Evolutionary conservation across 1,140 invertebrate species (phyloP).

Genomic region (Drosophila dunni): DNA sequence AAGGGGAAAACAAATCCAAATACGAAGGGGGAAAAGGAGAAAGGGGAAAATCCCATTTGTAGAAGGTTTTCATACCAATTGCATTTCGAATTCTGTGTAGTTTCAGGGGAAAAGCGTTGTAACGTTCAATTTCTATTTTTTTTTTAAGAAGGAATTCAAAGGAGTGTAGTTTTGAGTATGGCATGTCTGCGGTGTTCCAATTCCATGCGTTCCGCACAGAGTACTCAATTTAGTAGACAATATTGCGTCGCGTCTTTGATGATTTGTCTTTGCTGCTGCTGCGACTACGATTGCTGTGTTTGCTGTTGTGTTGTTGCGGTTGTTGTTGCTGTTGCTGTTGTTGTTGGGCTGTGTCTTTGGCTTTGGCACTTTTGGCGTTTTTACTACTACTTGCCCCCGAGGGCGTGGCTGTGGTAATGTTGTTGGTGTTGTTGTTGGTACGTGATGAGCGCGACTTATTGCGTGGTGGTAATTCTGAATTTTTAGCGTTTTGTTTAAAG

Average conservation of each 20-base stretch:
- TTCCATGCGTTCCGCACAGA: slow-evolving; percentile 15
- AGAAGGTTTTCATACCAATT: slow-evolving; percentile 74
- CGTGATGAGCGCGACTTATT: slow-evolving; percentile 84
- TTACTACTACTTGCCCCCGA: slow-evolving; percentile 63
- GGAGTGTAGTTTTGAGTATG: slow-evolving; percentile 49
- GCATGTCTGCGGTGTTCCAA: slow-evolving; percentile 43
- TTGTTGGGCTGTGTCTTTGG: slow-evolving; percentile 64
- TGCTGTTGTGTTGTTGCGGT: slow-evolving; percentile 49
- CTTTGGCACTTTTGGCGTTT: slow-evolving; percentile 70
- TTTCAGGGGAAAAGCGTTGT: slow-evolving; percentile 29
- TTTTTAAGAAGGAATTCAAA: not conserved
- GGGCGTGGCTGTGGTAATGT: slow-evolving; percentile 65
- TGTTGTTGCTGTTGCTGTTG: slow-evolving; percentile 58
- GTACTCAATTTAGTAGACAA: slow-evolving; percentile 62
- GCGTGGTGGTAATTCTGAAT: slow-evolving; percentile 79
- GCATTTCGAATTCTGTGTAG: slow-evolving; percentile 41
- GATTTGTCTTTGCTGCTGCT: slow-evolving; percentile 77
- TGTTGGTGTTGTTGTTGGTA: slow-evolving; percentile 68
- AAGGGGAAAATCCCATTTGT: slow-evolving; percentile 14
- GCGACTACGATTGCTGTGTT: slow-evolving; percentile 50
- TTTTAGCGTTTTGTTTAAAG: slow-evolving; percentile 30
- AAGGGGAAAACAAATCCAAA: slow-evolving; percentile 19
- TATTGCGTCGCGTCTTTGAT: slow-evolving; percentile 65
- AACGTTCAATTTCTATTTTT: not conserved
- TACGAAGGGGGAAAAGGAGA: slow-evolving; percentile 11